Base-by-base conservation (phyloP, 2,888 invertebrate species). In the Phymatocera aterrima region DNA sequence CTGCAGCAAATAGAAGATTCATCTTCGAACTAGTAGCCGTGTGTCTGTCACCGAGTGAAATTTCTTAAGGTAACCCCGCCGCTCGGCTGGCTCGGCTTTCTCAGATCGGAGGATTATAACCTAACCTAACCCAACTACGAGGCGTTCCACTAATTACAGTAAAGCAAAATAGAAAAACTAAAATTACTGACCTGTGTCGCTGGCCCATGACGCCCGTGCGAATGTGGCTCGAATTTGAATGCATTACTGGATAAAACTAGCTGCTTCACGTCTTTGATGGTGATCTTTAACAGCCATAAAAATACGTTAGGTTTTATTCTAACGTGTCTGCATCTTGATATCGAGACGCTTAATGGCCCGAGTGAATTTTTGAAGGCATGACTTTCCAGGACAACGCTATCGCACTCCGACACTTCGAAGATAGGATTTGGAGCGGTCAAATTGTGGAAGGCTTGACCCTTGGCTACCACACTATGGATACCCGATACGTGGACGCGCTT, bases 181-280 rank as follows among this genome's bases (percentile, higher is more conserved):
- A 31, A 37, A 34, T 21, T 10, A 72, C 72, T 75, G 48, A 90
- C 90, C 90, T 90, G 89, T 80, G 90, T 87, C 84, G 91, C 93
- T 82, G 94, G 94, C 83, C 95, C 95, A 86, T 95, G 94, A 80
- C 93, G 92, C n/a, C 93, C 93, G 65, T 93, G 89, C 78, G 89
- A 91, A 79, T 91, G 92, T 81, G 93, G 92, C 84, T 94, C 94
- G 82, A 95, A 92, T 83, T 93, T 92, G 88, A 95, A 95, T 0
- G 95, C 92, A 68, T 93, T 93, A 78, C 92, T 91, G 24, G 92
- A 92, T 46, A 95, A 90, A 77, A 92, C 91, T 74, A 95, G 88
- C 34, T 91, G 90, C 4, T 88, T 88, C 18, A 95, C 93, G 81
- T 94, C 92, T 79, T 87, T 91, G 81, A 95, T 92, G 78, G 90